Base-by-base conservation (phyloP, 2,797 vertebrate genomes). In the Carcharodon carcharias region DNA sequence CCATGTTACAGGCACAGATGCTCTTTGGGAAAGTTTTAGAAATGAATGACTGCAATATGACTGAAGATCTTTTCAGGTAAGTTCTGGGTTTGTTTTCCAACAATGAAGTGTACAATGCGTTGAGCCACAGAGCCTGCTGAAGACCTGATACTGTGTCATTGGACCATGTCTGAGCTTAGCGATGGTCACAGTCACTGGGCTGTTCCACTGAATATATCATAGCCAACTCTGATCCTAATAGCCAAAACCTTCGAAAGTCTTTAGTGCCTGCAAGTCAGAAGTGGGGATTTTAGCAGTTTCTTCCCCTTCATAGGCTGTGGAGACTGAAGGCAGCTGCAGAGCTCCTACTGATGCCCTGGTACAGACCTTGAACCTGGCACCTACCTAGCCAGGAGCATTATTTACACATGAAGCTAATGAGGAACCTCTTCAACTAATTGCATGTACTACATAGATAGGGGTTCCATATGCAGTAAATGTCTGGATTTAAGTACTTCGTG, bases 1-100 rank as follows among this genome's bases (percentile, higher is more conserved):
- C 67, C 80, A 21, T 96, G 14, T 65, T 96, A 9, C 96, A 98
- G 98, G 98, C 98, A 96, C 97, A 97, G 97, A 97, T 97, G 7
- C 97, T 98, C 96, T 98, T 98, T 96, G 97, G 96, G 92, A 96
- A 97, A 87, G 80, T 97, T 31, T 95, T 96, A 96, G 80, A 97
- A 0, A 80, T 40, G 5, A 96, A 96, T 23, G 96, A 96, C 96
- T 96, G 96, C 31, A 54, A 97, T 35, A 96, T 80, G 45, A 96
- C 92, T 9, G 61, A 71, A 1, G 73, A 96, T 2, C 96, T 96
- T 71, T 95, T 96, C 23, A 95, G 14, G 96, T 96, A 96, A 95
- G 96, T 96, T 95, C 67, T 89, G 23, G n/a, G 45, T 63, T 4
- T 80, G 6, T 94, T 88, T 7, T 95, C 5, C 3, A 40, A 95